phyloP scores from a whole-genome alignment of 2,888 invertebrate species.

The Ashinkailepas kermadecensis region DNA sequence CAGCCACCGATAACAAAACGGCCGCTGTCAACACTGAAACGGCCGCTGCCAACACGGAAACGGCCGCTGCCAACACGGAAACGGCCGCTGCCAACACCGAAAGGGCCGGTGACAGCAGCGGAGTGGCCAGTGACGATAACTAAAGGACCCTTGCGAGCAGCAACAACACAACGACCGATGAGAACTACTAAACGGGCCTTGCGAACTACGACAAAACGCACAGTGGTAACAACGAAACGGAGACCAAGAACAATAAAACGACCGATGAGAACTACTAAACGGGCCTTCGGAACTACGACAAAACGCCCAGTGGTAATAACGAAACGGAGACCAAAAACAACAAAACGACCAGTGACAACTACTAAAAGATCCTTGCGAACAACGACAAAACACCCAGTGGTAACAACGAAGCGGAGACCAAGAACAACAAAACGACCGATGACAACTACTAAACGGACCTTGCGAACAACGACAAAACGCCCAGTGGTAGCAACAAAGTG shows the following conservation, averaged over 20 bases:
- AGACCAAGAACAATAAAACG: not conserved
- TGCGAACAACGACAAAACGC: too few species aligned
- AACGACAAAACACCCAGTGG: not conserved
- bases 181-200: too few species aligned
- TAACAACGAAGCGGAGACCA: not conserved
- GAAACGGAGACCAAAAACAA: not conserved
- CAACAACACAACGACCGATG: too few species aligned
- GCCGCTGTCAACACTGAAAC: not conserved
- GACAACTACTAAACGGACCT: not conserved
- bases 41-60: not conserved
- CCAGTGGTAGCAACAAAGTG: too few species aligned
- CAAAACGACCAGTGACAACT: not conserved
- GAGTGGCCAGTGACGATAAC: too few species aligned
- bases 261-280: not conserved
- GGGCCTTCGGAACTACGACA: not conserved
- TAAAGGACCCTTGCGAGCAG: too few species aligned
- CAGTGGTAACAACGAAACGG: too few species aligned
- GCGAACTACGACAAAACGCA: too few species aligned
- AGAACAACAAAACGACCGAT: not conserved
- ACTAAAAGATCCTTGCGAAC: too few species aligned
- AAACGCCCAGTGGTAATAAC: not conserved
- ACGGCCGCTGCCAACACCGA: not conserved
- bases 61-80: not conserved
- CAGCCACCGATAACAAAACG: not conserved
- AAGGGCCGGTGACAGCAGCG: not conserved